These are phyloP conservation scores for Alectoris magna DNA, from an alignment of 2,797 vertebrate genomes.

Conservation along the genomic window DNA sequence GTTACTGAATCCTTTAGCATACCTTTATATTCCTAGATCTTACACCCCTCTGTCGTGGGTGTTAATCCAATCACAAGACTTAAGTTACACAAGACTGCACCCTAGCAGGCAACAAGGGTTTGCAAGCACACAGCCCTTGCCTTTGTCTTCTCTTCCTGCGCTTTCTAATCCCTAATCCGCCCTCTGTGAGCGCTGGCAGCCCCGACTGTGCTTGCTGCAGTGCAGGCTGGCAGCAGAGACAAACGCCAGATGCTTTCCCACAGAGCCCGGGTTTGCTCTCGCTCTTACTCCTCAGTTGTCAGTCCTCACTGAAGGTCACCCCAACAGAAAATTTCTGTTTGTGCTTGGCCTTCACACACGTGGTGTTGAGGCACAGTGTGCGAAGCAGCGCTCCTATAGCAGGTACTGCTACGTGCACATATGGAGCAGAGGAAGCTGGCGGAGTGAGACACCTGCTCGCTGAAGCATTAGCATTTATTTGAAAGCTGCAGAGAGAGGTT, in stretches of 20 bases:
- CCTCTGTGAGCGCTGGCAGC: background rate
- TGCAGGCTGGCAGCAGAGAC: conserved; percentile 16
- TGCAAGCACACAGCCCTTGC: accelerated
- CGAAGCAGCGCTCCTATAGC: background rate
- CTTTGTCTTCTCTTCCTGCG: background rate
- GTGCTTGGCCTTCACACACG: accelerated
- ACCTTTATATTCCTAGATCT: background rate
- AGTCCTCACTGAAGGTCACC: conserved; percentile 20
- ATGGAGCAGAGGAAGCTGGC: background rate
- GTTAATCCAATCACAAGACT: conserved; percentile 11
- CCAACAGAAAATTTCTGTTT: background rate
- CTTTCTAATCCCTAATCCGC: background rate
- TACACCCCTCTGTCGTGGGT: background rate
- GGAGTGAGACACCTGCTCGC: background rate
- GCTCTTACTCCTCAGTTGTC: background rate
- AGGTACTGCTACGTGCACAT: background rate
- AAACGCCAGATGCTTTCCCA: conserved; percentile 18
- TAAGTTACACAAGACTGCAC: background rate
- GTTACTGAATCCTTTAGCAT: background rate
- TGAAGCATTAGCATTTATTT: background rate
- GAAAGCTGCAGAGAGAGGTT: background rate
- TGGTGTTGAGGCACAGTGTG: background rate
- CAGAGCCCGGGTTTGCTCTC: background rate
- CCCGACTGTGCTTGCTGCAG: background rate
- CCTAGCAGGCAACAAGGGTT: background rate